Conservation (phyloP, 2,113 vertebrate species). For the Empidonax alnorum region DNA sequence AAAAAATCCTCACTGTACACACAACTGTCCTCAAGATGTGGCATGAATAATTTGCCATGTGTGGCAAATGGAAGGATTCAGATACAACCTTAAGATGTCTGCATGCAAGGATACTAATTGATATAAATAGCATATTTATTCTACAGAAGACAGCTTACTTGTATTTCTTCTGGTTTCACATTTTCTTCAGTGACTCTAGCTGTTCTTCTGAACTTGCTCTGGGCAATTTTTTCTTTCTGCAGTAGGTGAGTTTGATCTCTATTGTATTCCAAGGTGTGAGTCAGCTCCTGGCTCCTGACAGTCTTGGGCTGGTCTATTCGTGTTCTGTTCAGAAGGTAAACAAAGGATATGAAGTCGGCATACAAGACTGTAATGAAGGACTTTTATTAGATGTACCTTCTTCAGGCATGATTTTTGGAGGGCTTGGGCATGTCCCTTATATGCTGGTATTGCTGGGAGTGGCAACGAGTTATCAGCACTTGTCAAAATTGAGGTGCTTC, state of each 20-base stretch:
- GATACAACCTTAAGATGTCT: background rate
- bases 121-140: background rate
- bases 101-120: background rate
- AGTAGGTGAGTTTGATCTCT: background rate
- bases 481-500: background rate
- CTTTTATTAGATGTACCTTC: background rate
- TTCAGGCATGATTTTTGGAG: background rate
- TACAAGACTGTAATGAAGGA: background rate
- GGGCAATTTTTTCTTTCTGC: background rate
- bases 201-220: background rate
- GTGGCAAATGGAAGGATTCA: background rate
- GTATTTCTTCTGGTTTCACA: background rate
- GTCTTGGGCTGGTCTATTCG: background rate
- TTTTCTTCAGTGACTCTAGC: background rate
- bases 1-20: background rate
- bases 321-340: slow-evolving; percentile 17
- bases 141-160: slow-evolving; percentile 30
- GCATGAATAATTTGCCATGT: background rate
- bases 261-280: background rate
- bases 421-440: background rate
- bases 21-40: background rate
- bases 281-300: background rate
- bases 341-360: background rate
- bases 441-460: background rate
- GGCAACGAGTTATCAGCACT: background rate